phyloP scores from a whole-genome alignment of 2,797 vertebrate genomes.

The Peromyscus attwateri region DNA sequence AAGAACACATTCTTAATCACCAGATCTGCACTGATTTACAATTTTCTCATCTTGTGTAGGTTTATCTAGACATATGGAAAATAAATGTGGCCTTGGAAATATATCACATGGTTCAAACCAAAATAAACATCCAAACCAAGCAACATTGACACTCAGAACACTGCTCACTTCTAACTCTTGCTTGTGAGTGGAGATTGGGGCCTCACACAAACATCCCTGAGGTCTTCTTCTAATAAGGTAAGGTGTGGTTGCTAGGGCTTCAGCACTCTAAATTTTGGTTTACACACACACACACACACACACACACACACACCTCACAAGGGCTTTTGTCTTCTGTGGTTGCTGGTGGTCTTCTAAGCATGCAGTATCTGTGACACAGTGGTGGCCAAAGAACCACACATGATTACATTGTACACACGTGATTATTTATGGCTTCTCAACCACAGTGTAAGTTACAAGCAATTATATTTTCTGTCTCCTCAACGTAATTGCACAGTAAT shows the following conservation, averaged over 20 bases:
- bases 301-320: background rate
- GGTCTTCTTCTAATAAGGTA: conserved; percentile 37
- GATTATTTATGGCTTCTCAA: conserved; percentile 76
- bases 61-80: conserved; percentile 54
- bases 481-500: conserved; percentile 76
- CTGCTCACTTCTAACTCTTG: background rate
- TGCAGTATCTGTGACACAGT: conserved; percentile 48
- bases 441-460: conserved; percentile 77
- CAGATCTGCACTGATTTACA: background rate
- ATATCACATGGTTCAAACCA: background rate
- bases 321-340: conserved; percentile 45
- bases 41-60: background rate
- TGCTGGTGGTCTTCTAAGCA: conserved; percentile 37
- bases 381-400: conserved; percentile 69
- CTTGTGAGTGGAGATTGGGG: background rate
- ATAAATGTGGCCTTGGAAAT: background rate
- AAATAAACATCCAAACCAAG: conserved; percentile 36
- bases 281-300: background rate
- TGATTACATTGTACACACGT: conserved; percentile 48
- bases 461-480: conserved; percentile 82
- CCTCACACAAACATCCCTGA: background rate
- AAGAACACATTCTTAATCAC: background rate
- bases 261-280: conserved; percentile 6
- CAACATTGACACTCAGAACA: background rate
- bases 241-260: background rate